phyloP scores from a whole-genome alignment of 1,140 invertebrate genomes.

The Parasteatoda tepidariorum region DNA sequence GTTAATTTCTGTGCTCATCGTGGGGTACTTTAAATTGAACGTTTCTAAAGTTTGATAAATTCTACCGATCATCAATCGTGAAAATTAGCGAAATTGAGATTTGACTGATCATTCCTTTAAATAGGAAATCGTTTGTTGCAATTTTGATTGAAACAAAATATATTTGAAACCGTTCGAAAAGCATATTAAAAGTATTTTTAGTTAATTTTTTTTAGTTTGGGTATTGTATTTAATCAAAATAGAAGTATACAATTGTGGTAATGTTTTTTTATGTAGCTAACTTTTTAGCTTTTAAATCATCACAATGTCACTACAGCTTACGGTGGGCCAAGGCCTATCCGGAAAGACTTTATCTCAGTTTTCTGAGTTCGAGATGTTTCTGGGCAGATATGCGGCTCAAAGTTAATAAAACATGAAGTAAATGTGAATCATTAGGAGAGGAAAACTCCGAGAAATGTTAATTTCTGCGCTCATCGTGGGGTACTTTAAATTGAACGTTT shows the following conservation, averaged over 20 bases:
- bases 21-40: background rate
- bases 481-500: background rate
- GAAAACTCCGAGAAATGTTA: background rate
- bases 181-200: background rate
- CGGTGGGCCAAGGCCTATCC: no score
- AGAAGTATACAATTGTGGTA: no score
- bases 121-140: background rate
- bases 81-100: background rate
- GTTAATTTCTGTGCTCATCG: background rate
- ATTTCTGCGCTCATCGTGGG: background rate
- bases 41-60: background rate
- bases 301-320: no score
- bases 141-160: background rate
- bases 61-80: background rate
- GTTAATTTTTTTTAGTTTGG: background rate
- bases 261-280: background rate
- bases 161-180: background rate
- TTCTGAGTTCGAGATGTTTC: background rate
- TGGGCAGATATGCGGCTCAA: background rate
- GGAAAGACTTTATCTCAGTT: no score
- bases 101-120: no score
- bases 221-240: no score
- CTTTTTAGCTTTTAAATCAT: no score
- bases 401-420: slow-evolving; percentile 15
- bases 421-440: slow-evolving; percentile 6